Base-by-base conservation (phyloP, 1,140 invertebrate genomes). In the Drosophila nikananu region DNA sequence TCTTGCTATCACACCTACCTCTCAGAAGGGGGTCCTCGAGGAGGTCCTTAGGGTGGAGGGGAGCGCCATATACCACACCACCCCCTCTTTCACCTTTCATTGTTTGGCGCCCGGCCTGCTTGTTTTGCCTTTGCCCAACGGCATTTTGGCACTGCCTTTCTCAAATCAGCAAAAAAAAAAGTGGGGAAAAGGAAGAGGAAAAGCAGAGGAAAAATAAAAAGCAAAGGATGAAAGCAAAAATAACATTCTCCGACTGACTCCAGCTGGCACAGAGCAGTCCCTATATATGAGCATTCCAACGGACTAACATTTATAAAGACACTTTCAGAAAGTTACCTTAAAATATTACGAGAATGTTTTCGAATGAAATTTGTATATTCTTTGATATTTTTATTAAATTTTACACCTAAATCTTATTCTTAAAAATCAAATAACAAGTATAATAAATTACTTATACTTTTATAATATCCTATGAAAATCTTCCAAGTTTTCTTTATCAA, bases 51-150 rank as follows among this genome's bases (percentile, higher is more conserved):
- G 46, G 3, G 15, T 49, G 21, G 1, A n/a, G 32, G 32, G 32
- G 8, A 6, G 15, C 17, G 52, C 6, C 8, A 55, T 21, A 9
- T 5, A 9, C 5, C 32, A 23, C 32, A 12, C 32, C 15, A n/a
- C 32, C 12, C n/a, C 15, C 12, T 12, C 41, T 0, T 37, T 42
- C 75, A 79, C 58, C 80, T 81, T 75, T 84, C 77, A 70, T 81
- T 90, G 84, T 71, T 79, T 64, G 70, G 63, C 80, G 66, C 80
- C 60, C 48, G 70, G 62, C 44, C 52, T 57, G 67, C 71, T 87
- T 87, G 83, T 83, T 86, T 77, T 83, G 63, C 63, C 44, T 62
- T 83, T 83, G 83, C 77, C 83, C 80, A 54, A 48, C 67, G 84
- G 83, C 83, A 77, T 89, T 86, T 86, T 89, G 77, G 67, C 71